Percentiles rank a stretch among this genome's conserved stretches.
phyloP scores from a whole-genome alignment of 2,113 vertebrate species.

The Eurystomus gularis region DNA sequence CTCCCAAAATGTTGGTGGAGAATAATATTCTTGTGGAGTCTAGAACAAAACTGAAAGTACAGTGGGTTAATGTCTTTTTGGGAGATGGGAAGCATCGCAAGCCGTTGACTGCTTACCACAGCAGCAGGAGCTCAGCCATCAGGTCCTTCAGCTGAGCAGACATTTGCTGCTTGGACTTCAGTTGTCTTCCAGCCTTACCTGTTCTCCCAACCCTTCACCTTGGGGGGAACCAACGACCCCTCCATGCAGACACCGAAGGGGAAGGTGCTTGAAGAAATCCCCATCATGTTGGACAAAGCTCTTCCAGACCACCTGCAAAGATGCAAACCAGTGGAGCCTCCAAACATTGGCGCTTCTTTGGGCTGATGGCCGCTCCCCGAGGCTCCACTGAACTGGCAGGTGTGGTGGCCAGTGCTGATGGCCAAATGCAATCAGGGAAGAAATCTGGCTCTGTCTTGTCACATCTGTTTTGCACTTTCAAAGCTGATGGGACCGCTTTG shows the following conservation, averaged over 20 bases:
- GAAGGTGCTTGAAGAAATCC: background rate
- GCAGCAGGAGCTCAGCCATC: background rate
- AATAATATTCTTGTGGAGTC: background rate
- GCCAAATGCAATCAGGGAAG: background rate
- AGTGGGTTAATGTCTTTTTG: accelerated
- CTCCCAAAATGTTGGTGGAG: accelerated
- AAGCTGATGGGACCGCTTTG: background rate
- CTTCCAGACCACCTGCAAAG: background rate
- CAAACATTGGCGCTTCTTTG: accelerated
- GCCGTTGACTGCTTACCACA: background rate
- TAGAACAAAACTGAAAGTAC: background rate
- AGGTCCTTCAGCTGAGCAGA: background rate
- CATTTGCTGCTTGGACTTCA: background rate
- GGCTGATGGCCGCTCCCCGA: background rate
- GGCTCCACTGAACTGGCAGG: accelerated
- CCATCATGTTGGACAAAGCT: background rate
- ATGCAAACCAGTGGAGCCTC: background rate
- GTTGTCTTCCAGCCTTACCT: background rate
- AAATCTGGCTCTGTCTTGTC: no score
- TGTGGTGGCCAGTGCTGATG: background rate
- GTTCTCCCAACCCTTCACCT: background rate
- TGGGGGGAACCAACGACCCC: background rate
- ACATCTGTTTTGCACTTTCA: background rate
- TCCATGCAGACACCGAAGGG: accelerated
- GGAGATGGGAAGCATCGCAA: background rate